A percentile compares a stretch with the other conserved stretches of the same genome.
phyloP scores from a whole-genome alignment of 1,140 invertebrate genomes.

The Dendrolimus kikuchii region DNA sequence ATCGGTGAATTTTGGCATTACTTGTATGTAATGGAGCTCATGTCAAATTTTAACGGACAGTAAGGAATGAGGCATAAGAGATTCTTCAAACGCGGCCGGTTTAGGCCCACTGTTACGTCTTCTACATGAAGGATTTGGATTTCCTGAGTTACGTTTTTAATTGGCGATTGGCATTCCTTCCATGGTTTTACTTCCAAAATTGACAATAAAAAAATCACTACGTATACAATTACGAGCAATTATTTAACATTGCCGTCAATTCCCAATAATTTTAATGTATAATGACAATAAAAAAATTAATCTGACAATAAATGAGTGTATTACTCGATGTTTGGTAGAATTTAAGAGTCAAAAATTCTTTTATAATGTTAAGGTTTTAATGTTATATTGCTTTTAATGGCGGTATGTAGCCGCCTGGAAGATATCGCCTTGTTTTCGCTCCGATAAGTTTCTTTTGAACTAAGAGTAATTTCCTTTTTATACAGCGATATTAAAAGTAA shows the following conservation, averaged over 20 bases:
- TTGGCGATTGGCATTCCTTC: no score
- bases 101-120: no score
- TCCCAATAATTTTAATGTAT: constrained; percentile 21
- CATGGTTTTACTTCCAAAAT: constrained; percentile 18
- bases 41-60: no score
- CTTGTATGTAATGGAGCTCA: no score
- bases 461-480: no score
- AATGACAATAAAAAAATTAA: constrained; percentile 29
- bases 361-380: constrained; percentile 15
- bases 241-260: constrained; percentile 44
- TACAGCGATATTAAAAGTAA: constrained; percentile 7
- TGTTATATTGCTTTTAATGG: constrained; percentile 6
- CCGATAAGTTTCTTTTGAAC: constrained; percentile 14
- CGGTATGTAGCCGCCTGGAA: constrained; percentile 11
- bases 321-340: constrained; percentile 41
- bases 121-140: no score
- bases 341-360: constrained; percentile 17
- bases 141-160: no score
- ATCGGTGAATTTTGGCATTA: no score
- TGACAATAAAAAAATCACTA: constrained; percentile 39
- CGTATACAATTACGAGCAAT: constrained; percentile 42
- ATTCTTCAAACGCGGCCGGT: no score
- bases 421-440: constrained; percentile 18
- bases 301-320: constrained; percentile 30
- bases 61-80: no score